Evolutionary conservation across 2,888 invertebrate genomes (phyloP).

Genomic region (Nebria salina): DNA sequence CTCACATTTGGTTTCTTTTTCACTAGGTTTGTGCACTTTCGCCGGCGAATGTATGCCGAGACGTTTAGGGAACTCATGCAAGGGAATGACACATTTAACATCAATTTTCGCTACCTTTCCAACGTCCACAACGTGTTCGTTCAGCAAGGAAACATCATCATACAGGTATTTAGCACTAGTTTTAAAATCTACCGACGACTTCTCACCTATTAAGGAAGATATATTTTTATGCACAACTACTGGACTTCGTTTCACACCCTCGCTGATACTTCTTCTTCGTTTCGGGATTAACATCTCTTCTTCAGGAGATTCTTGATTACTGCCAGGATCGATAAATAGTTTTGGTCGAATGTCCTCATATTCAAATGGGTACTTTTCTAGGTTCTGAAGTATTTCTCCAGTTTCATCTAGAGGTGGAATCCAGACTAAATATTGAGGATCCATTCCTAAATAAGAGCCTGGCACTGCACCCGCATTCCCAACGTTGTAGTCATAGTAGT

Average conservation of each 20-base stretch:
- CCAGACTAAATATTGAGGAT: constrained; percentile 88
- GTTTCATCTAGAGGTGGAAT: constrained; percentile 80
- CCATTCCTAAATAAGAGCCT: constrained; percentile 88
- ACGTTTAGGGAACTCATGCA: constrained; percentile 37
- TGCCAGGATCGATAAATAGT: constrained; percentile 68
- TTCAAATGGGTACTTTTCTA: constrained; percentile 64
- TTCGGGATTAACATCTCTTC: constrained; percentile 66
- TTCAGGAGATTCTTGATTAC: constrained; percentile 75
- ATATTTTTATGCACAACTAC: constrained; percentile 25
- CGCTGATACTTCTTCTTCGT: constrained; percentile 50
- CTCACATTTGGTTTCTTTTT: constrained; percentile 74
- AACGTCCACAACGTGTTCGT: constrained; percentile 10
- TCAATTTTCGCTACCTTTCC: constrained; percentile 26
- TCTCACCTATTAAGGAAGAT: constrained; percentile 21
- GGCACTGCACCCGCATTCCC: constrained; percentile 84
- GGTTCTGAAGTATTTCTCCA: constrained; percentile 72
- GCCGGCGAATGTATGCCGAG: constrained; percentile 41
- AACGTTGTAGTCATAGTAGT: constrained; percentile 90
- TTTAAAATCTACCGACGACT: background rate
- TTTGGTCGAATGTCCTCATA: constrained; percentile 58
- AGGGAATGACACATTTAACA: constrained; percentile 33
- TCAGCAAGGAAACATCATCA: background rate
- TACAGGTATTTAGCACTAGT: background rate
- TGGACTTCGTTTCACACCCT: constrained; percentile 32
- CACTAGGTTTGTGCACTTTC: constrained; percentile 58